Evolutionary conservation across 2,797 vertebrate species (phyloP).

Genomic region (Premnoplex brunnescens): DNA sequence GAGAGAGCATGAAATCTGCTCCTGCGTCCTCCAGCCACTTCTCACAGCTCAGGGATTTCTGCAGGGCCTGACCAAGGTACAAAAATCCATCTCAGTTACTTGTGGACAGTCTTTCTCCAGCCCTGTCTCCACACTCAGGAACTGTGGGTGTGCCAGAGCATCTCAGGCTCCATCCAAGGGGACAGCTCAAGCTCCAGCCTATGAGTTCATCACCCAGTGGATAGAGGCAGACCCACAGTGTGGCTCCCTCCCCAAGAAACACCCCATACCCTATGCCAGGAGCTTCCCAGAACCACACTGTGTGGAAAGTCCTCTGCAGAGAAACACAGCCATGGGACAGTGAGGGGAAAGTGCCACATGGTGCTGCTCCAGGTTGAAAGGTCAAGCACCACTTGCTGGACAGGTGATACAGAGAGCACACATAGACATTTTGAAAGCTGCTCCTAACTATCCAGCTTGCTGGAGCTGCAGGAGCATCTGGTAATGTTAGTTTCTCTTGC

Average conservation of each 20-base stretch:
- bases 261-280: neutral
- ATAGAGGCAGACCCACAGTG: neutral
- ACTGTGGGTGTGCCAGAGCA: accelerated
- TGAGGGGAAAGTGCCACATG: neutral
- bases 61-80: neutral
- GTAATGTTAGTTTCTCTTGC: neutral
- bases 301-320: accelerated
- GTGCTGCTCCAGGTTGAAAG: neutral
- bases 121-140: neutral
- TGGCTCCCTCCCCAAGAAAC: neutral
- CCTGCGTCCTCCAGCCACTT: neutral
- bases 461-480: neutral
- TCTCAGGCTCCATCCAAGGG: neutral
- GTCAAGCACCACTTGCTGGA: neutral
- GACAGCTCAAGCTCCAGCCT: neutral
- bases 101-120: neutral
- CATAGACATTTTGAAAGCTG: neutral
- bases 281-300: neutral
- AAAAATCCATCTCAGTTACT: neutral
- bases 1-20: neutral
- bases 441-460: neutral
- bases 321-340: neutral
- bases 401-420: neutral
- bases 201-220: neutral
- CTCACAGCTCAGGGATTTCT: neutral